Base-by-base conservation (phyloP, 2,113 vertebrate species). In the Pteronura brasiliensis region DNA sequence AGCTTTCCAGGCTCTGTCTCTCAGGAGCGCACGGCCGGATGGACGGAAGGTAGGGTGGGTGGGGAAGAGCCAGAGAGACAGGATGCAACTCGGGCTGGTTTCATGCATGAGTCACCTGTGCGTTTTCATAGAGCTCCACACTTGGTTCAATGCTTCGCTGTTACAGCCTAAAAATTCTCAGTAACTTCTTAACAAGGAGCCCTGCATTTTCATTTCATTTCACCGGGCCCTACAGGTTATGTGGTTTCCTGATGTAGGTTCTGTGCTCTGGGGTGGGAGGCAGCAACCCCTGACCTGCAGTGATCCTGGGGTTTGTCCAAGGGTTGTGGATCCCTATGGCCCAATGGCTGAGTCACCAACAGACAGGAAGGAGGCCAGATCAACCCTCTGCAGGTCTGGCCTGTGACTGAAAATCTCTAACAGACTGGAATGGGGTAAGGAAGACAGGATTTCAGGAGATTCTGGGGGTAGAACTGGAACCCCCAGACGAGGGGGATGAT, bases 301-400 rank as follows among this genome's bases (percentile, higher is more conserved):
- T 81, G 86, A 59, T 47, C 80, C 88, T 96, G 77, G 85, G 59
- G 65, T 63, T 79, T 67, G 65, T 96, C 72, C 89, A 82, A 95
- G 82, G 42, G 42, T 85, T 95, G 49, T 93, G 4, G 20, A 74
- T 90, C 63, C 25, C 39, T 88, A 11, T 39, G 57, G 59, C 59
- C 67, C 61, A 90, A 71, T 90, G 93, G 13, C 63, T 61, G 52
- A 95, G 85, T 94, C 88, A 94, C 65, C 88, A 82, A 36, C 21
- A 90, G 88, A 93, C 69, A 88, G 85, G 88, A 93, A 93, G 57
- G 84, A 94, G 92, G 85, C 80, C 44, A 82, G 92, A 79, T 29
- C 23, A 49, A 44, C 39, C 39, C 42, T 34, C 39, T 52, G 49
- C 3, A 81, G 44, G 52, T 88, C 77, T 88, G 86, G 52, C 71